Evolutionary conservation across 2,888 invertebrate genomes (phyloP), one percentile per base, ranked within the genome.

Genomic region (Drosophila monieri): DNA sequence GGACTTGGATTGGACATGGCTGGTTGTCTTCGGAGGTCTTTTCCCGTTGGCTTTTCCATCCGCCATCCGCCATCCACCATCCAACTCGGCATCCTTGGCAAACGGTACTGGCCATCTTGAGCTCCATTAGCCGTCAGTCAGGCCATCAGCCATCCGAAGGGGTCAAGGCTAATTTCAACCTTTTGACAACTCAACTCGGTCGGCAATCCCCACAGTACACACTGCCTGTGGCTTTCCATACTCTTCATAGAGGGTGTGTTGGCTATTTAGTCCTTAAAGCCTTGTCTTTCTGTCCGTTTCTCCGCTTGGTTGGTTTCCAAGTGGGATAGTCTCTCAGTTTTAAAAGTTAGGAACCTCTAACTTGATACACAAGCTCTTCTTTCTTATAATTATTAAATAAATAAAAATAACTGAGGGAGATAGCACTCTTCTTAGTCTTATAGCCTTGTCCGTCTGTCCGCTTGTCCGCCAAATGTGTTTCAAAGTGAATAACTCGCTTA

Each of bases 161-260:
- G 85, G 58, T 85, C 81, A 83, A 78, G 79, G 85, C 74, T 81
- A 85, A 81, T 85, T 81, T 78, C 74, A 83, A 81, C 85, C 81
- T 85, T 85, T 85, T 81, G 85, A 81, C 85, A 81, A 81, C 85
- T 81, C 79, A 79, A 79, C 74, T 53, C 37, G 47, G 41, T 30
- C 54, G 35, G 43, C 58, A 41, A 43, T 43, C 30, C 21, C 43
- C 23, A 53, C 14, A 27, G 18, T 27, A 2, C 12, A 12, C 32
- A 12, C 32, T 35, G 35, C 35, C 35, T 35, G 5, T 35, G 35
- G 35, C 35, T 21, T 44, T 10, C 15, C 10, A 41, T 30, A 21
- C 35, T 15, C 47, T 15, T 14, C 15, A 1, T 10, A 18, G 15
- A 2, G 39, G 18, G 39, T 41, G 15, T 39, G 9, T 39, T 12